Conservation (phyloP, 1,140 invertebrate species). For the Polyergus mexicanus region DNA sequence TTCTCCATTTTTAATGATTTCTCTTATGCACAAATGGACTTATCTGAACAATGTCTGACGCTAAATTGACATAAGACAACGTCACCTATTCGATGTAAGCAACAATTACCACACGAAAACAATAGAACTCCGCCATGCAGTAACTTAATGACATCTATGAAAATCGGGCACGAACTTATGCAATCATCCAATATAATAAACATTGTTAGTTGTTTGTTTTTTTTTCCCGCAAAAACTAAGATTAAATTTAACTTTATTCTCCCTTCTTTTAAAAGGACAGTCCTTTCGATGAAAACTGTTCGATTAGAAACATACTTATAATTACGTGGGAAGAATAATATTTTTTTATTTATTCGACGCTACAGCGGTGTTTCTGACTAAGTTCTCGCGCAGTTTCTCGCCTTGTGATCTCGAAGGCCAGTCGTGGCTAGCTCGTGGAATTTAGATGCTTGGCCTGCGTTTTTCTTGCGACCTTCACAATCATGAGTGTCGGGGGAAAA, state of each 20-base stretch:
- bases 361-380: background rate
- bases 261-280: background rate
- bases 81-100: too few relatives aligned
- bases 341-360: background rate
- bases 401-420: background rate
- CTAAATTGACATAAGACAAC: too few relatives aligned
- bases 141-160: too few relatives aligned
- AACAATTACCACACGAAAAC: too few relatives aligned
- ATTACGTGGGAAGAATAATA: background rate
- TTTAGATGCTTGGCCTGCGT: slow-evolving; percentile 15
- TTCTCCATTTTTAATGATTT: too few relatives aligned
- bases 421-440: background rate
- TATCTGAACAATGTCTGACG: too few relatives aligned
- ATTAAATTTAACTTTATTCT: background rate
- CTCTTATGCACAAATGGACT: too few relatives aligned
- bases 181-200: too few relatives aligned
- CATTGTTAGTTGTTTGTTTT: too few relatives aligned
- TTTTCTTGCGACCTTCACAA: slow-evolving; percentile 35
- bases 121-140: too few relatives aligned
- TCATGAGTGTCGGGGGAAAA: slow-evolving; percentile 46
- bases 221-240: background rate
- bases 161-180: too few relatives aligned
- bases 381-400: background rate
- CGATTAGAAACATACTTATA: background rate
- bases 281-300: background rate